Evolutionary conservation across 2,797 vertebrate species (phyloP).

Genomic region (Borostomias antarcticus): DNA sequence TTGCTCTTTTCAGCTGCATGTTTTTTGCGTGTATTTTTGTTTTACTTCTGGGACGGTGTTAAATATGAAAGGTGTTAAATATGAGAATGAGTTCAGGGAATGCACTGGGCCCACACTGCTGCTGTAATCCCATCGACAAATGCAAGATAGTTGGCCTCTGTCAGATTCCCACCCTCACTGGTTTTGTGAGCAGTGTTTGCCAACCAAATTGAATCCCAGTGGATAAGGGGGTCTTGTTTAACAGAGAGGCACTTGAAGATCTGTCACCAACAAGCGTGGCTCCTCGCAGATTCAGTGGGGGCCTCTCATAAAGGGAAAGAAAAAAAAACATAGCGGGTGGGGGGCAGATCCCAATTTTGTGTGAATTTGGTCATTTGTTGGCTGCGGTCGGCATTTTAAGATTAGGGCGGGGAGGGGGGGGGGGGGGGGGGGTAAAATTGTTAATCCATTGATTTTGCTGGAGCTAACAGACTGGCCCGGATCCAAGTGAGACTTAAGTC

Average conservation of each 20-base stretch:
- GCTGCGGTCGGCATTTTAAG: conserved; percentile 70
- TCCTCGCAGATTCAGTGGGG: conserved; percentile 61
- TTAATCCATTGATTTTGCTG: conserved; percentile 79
- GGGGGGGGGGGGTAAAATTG: conserved; percentile 57
- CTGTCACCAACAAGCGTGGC: conserved; percentile 66
- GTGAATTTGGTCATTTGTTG: conserved; percentile 77
- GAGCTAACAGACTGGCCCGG: conserved; percentile 72
- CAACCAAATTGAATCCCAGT: conserved; percentile 68
- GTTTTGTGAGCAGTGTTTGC: conserved; percentile 69
- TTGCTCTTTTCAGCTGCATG: neutral
- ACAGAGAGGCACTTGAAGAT: conserved; percentile 70
- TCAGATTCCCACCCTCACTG: conserved; percentile 70
- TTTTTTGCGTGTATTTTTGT: neutral
- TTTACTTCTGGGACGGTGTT: neutral
- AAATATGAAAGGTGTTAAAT: neutral
- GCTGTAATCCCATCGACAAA: conserved; percentile 56
- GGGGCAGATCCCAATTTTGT: conserved; percentile 66
- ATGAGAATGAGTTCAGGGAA: conserved; percentile 6
- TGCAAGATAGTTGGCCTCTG: conserved; percentile 65
- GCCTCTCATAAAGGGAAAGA: conserved; percentile 54
- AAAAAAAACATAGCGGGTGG: conserved; percentile 42
- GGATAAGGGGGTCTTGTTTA: conserved; percentile 64
- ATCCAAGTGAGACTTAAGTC: conserved; percentile 75
- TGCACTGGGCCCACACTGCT: conserved; percentile 12
- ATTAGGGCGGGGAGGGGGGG: no score